These are phyloP conservation scores for Laterallus jamaicensis DNA, from an alignment of 2,113 vertebrate genomes.

Conservation along the genomic window DNA sequence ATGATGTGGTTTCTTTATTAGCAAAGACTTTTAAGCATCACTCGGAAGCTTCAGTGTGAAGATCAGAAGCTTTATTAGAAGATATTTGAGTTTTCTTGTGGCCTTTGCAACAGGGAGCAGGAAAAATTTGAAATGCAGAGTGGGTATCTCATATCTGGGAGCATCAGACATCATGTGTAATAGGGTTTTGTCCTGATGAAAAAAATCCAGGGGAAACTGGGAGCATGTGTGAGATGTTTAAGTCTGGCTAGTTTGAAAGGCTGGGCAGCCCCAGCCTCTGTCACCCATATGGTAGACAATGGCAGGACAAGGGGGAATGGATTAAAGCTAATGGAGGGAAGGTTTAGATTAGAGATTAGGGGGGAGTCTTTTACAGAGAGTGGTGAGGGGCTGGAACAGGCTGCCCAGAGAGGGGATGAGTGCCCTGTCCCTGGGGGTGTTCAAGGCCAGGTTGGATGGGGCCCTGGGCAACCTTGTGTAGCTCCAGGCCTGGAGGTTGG, in stretches of 20 bases:
- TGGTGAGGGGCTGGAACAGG: no score
- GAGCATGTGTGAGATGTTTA: fast-evolving
- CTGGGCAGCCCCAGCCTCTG: fast-evolving
- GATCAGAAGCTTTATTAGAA: neutral
- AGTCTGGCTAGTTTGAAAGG: neutral
- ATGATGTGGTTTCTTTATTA: neutral
- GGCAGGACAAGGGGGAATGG: no score
- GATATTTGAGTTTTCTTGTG: neutral
- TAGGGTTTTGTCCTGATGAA: neutral
- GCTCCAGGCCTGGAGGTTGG: no score
- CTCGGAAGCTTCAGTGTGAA: neutral
- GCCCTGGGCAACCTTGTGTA: no score
- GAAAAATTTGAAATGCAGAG: neutral
- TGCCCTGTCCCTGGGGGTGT: no score
- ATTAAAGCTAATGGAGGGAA: no score
- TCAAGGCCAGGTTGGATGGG: no score
- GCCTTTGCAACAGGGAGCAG: neutral
- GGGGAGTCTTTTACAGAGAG: no score
- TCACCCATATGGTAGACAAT: neutral
- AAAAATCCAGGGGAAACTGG: neutral
- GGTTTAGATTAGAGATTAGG: no score
- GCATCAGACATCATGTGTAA: neutral
- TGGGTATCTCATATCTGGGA: neutral
- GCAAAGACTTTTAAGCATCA: neutral
- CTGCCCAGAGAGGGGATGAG: no score